Evolutionary conservation across 2,888 invertebrate species (phyloP).

Genomic region (Drosophila anomalata): DNA sequence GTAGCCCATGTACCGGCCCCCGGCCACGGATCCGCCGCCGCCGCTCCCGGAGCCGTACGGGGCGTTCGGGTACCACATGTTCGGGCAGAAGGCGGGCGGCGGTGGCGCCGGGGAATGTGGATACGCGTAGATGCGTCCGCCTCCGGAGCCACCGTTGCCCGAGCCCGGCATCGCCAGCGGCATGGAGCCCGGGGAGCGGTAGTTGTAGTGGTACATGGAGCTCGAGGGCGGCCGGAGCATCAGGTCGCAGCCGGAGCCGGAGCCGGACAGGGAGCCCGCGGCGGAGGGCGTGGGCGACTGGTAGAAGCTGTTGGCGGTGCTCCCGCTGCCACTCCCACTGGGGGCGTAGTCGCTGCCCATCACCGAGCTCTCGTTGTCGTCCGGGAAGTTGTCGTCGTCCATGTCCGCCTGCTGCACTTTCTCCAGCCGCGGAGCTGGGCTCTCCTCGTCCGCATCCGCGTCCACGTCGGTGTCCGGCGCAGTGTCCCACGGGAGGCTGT

Average conservation of each 20-base stretch:
- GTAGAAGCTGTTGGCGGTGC: conserved; percentile 55
- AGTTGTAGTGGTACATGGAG: conserved; percentile 75
- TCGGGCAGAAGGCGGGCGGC: conserved; percentile 64
- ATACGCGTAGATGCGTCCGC: conserved; percentile 44
- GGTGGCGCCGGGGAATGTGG: conserved; percentile 63
- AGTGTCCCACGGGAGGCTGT: conserved; percentile 28
- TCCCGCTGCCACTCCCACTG: conserved; percentile 46
- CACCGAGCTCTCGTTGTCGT: conserved; percentile 59
- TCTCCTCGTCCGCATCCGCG: conserved; percentile 17
- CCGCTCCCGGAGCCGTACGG: conserved; percentile 60
- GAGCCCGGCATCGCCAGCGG: conserved; percentile 14
- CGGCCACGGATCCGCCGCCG: conserved; percentile 12
- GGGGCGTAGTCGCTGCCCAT: conserved; percentile 62
- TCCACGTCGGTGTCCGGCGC: conserved; percentile 36
- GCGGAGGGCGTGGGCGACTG: conserved; percentile 53
- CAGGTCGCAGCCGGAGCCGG: conserved; percentile 57
- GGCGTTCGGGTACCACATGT: conserved; percentile 82
- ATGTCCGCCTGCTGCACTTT: conserved; percentile 5
- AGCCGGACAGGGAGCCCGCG: conserved; percentile 8
- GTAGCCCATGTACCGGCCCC: conserved; percentile 40
- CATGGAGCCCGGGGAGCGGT: conserved; percentile 49
- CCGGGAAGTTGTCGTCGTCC: conserved; percentile 65
- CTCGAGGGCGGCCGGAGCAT: conserved; percentile 74
- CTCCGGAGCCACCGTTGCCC: conserved; percentile 4
- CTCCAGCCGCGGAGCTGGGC: conserved; percentile 6